Evolutionary conservation across 2,888 invertebrate genomes (phyloP).

Genomic region (Ectropis crepuscularia): DNA sequence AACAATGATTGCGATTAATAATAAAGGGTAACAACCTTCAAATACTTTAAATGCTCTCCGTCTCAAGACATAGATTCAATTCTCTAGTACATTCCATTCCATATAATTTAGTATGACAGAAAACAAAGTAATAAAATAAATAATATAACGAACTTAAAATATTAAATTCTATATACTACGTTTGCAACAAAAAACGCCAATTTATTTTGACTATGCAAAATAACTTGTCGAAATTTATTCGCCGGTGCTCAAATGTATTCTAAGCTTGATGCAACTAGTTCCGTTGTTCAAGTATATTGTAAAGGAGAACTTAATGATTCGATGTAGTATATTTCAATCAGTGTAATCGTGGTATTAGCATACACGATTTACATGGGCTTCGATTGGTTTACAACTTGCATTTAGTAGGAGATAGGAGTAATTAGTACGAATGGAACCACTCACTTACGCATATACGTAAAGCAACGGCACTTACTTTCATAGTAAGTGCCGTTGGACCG

Average conservation of each 20-base stretch:
- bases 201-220: slow-evolving; percentile 10
- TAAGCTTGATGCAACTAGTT: slow-evolving; percentile 25
- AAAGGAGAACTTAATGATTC: slow-evolving; percentile 18
- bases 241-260: slow-evolving; percentile 18
- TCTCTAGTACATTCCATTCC: too few species aligned
- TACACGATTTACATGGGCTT: slow-evolving; percentile 28
- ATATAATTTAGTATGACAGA: background rate
- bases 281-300: slow-evolving; percentile 10
- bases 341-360: slow-evolving; percentile 28
- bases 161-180: background rate
- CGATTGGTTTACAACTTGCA: slow-evolving; percentile 24
- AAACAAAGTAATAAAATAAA: background rate
- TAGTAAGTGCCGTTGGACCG: too few species aligned
- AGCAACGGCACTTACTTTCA: too few species aligned
- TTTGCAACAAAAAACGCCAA: slow-evolving; percentile 14
- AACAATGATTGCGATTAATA: too few species aligned
- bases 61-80: too few species aligned
- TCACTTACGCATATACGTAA: background rate
- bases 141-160: background rate
- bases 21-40: too few species aligned
- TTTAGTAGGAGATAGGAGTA: slow-evolving; percentile 21
- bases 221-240: slow-evolving; percentile 24
- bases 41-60: too few species aligned
- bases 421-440: slow-evolving; percentile 11
- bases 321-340: slow-evolving; percentile 31